phyloP scores from a whole-genome alignment of 1,140 invertebrate species.

The Euborellia annulipes region DNA sequence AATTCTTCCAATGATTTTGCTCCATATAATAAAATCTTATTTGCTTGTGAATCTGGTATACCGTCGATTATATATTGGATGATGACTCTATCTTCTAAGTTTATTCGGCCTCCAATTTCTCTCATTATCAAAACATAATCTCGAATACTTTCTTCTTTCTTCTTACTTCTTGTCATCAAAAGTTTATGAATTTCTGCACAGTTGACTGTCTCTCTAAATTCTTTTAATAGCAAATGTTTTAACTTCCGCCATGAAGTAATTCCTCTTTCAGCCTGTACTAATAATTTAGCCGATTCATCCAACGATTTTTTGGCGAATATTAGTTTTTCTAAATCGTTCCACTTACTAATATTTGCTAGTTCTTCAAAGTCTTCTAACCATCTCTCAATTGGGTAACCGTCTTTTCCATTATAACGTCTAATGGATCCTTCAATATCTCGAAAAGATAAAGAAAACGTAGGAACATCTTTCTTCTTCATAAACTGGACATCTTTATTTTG shows the following conservation, averaged over 20 bases:
- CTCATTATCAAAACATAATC: conserved; percentile 11
- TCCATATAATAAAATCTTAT: conserved; percentile 15
- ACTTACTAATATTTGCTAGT: conserved; percentile 4
- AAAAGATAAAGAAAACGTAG: neutral
- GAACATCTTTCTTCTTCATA: no score
- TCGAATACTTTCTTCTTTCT: conserved; percentile 5
- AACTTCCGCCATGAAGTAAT: conserved; percentile 7
- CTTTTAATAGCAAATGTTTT: conserved; percentile 7
- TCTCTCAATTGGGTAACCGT: conserved; percentile 7
- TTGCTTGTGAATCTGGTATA: conserved; percentile 12
- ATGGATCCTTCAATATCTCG: conserved; percentile 12
- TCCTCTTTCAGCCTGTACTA: conserved; percentile 8
- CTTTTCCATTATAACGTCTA: conserved; percentile 9
- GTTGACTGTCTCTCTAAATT: conserved; percentile 7
- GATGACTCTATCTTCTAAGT: conserved; percentile 13
- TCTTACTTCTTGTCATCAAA: conserved; percentile 3
- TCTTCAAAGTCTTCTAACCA: conserved; percentile 15
- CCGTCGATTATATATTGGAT: conserved; percentile 21
- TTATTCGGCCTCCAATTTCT: conserved; percentile 6
- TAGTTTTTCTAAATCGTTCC: conserved; percentile 12
- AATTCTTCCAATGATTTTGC: conserved; percentile 7
- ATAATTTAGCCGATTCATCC: conserved; percentile 11
- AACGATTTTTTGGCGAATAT: conserved; percentile 14
- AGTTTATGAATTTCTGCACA: conserved; percentile 10
- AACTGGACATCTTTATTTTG: no score